Percentiles rank a stretch among this genome's conserved stretches.
Conservation (phyloP, 2,113 vertebrate species). For the Pheucticus melanocephalus region DNA sequence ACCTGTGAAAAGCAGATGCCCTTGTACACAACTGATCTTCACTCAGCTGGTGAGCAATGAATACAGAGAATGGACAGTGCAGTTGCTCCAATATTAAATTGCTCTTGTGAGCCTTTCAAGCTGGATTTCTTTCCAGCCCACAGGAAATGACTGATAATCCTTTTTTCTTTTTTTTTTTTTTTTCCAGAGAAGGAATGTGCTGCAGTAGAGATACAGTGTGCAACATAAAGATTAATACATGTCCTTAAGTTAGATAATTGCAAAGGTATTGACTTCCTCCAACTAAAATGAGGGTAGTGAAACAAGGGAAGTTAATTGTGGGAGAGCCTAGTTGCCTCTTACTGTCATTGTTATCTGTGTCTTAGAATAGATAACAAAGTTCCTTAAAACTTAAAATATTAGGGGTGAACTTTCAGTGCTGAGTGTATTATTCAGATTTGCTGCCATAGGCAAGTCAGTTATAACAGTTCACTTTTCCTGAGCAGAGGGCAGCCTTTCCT, state of each 20-base stretch:
- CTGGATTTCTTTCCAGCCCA: conserved; percentile 14
- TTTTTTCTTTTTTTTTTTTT: neutral
- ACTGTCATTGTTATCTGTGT: neutral
- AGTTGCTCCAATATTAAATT: conserved; percentile 9
- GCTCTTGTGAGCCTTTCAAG: neutral
- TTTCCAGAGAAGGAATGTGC: neutral
- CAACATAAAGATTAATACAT: neutral
- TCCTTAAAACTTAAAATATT: neutral
- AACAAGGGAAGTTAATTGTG: neutral
- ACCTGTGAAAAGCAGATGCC: neutral
- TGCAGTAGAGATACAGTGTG: neutral
- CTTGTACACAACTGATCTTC: neutral
- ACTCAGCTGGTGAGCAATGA: neutral
- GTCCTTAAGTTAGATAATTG: neutral
- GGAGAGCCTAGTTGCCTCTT: neutral
- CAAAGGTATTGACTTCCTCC: neutral
- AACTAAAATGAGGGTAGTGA: neutral
- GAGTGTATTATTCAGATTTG: neutral
- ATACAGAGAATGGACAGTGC: neutral
- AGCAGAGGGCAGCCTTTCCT: neutral
- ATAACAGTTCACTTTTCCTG: neutral
- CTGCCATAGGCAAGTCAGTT: neutral
- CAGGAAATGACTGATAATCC: conserved; percentile 14
- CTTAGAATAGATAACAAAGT: neutral
- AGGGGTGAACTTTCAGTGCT: neutral